Evolutionary conservation across 1,140 invertebrate genomes (phyloP), one percentile per base, ranked within the genome.

Genomic region (Daktulosphaira vitifoliae): DNA sequence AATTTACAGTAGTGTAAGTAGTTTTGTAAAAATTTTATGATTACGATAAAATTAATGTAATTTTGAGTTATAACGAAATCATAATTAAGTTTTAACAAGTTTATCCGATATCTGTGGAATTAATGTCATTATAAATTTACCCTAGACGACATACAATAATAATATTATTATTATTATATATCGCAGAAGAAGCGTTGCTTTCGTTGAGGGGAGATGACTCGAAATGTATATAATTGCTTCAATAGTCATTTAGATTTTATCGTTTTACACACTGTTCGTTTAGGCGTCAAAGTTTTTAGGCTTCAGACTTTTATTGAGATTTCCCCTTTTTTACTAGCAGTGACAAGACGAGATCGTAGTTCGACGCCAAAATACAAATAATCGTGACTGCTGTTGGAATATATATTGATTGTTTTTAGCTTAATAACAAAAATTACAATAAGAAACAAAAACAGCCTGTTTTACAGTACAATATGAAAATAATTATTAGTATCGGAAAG

Each of bases 181-280:
- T 16, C 56, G 11, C 42, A 62, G 56, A 62, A 23, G 39, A 44
- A 39, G 42, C 13, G 42, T 26, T 46, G 42, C n/a, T 15, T 25
- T 29, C 13, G 23, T 22, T 38, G 18, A 26, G 29, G 13, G 56
- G 42, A 62, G 42, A 22, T n/a, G n/a, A 11, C 25, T 15, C 22
- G 11, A 20, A 33, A 37, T 29, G 25, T 25, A 48, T 62, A 62
- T 62, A 62, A 62, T 62, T 62, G 56, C 42, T 33, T 11, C 2
- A 46, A 62, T 48, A 46, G 44, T 25, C 56, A 48, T 62, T 62
- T 33, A 62, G 56, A 62, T 62, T 62, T 62, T 48, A 62, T 62
- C 42, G 56, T 46, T 62, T 44, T 33, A 33, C 56, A 46, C 29
- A 33, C 5, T 33, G 39, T 37, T 37, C 33, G 52, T 25, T 29